Conservation (phyloP, 2,113 vertebrate genomes). For the Melanocharis versteri region DNA sequence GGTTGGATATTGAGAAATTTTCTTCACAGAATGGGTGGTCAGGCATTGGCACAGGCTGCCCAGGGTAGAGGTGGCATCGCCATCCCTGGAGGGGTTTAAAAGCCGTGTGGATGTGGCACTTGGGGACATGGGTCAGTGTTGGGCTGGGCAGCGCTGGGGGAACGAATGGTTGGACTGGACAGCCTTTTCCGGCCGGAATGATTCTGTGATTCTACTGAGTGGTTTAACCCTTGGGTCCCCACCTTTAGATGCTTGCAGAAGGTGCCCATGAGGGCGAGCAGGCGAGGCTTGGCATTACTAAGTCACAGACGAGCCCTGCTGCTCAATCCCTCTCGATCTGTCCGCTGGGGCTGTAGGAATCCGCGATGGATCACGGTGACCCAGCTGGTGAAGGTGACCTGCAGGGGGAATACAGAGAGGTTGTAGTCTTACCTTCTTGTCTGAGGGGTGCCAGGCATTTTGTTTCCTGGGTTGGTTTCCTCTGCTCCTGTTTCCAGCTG, state of each 20-base stretch:
- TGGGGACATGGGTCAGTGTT: accelerated
- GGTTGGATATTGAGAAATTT: neutral
- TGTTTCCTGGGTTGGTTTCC: neutral
- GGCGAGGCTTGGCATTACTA: neutral
- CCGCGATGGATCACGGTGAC: accelerated
- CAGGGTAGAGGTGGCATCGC: neutral
- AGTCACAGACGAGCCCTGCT: neutral
- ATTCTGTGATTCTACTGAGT: neutral
- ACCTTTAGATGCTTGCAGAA: neutral
- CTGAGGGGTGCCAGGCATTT: accelerated
- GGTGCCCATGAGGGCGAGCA: neutral
- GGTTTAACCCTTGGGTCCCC: neutral
- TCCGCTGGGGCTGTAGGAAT: accelerated
- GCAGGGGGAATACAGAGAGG: neutral
- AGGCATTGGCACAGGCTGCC: neutral
- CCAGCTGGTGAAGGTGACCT: neutral
- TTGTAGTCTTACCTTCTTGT: neutral
- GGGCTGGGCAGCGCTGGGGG: neutral
- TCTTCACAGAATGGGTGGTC: neutral
- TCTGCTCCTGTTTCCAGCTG: neutral
- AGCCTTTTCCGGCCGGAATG: neutral
- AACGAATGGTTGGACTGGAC: neutral
- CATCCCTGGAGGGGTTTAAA: neutral
- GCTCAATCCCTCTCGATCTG: accelerated
- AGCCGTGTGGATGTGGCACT: accelerated